These are phyloP conservation scores for Rhizomys pruinosus DNA, from an alignment of 2,113 vertebrate species.

Conservation along the genomic window DNA sequence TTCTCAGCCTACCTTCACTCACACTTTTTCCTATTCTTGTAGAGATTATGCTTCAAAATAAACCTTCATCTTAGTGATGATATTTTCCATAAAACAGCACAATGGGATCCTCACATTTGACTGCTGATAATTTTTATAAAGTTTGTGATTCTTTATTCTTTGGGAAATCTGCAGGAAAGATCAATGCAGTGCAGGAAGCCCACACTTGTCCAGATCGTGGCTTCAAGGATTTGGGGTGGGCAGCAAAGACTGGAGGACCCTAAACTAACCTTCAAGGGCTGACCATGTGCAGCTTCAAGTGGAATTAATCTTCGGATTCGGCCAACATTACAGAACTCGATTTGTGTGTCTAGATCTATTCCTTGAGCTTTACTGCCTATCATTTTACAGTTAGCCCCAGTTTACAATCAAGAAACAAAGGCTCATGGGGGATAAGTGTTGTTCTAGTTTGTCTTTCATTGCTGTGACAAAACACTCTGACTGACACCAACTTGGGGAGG, in stretches of 20 bases:
- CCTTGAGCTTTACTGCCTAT: background rate
- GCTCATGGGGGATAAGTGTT: background rate
- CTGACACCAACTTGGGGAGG: too few relatives aligned
- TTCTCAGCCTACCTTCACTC: background rate
- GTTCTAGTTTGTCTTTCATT: too few relatives aligned
- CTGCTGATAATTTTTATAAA: conserved; percentile 15
- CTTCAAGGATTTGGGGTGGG: background rate
- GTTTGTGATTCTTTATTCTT: background rate
- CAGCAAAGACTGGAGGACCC: background rate
- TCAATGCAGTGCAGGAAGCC: background rate
- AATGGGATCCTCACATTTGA: background rate
- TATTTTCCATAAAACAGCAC: background rate
- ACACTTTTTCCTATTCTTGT: background rate
- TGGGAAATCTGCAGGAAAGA: background rate
- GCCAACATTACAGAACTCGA: background rate
- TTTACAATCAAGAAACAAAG: background rate
- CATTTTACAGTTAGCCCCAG: background rate
- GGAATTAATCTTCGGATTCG: background rate
- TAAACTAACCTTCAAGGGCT: background rate
- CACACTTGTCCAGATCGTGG: background rate
- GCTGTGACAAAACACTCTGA: too few relatives aligned
- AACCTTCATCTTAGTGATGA: conserved; percentile 40
- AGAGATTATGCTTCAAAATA: background rate
- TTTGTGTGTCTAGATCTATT: background rate
- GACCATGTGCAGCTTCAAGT: background rate